Percentiles rank a stretch among this genome's conserved stretches.
phyloP scores from a whole-genome alignment of 1,140 invertebrate species.

The Temnothorax nylanderi region DNA sequence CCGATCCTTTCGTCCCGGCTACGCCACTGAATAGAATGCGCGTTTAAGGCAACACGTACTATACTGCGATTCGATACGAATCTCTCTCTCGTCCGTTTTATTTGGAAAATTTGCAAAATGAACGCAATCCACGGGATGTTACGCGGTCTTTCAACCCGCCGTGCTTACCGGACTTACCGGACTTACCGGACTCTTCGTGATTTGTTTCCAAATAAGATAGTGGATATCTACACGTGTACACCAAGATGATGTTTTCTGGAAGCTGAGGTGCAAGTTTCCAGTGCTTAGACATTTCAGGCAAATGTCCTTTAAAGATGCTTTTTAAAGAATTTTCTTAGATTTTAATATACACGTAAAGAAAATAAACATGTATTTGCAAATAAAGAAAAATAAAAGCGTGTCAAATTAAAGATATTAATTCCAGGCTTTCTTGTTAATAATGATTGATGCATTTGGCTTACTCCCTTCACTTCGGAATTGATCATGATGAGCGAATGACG shows the following conservation, averaged over 20 bases:
- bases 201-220: slow-evolving; percentile 65
- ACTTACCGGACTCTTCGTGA: slow-evolving; percentile 62
- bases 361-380: not conserved
- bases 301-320: not conserved
- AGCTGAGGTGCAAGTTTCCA: not conserved
- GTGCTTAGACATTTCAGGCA: not conserved
- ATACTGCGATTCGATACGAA: slow-evolving; percentile 43
- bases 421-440: not conserved
- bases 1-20: not conserved
- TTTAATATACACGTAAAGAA: not conserved
- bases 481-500: not conserved
- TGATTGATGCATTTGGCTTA: not conserved
- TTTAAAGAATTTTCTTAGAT: not conserved
- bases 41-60: slow-evolving; percentile 26
- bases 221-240: slow-evolving; percentile 16
- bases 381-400: not conserved
- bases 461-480: slow-evolving; percentile 1
- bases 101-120: slow-evolving; percentile 65
- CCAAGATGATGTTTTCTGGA: not conserved
- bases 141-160: slow-evolving; percentile 70
- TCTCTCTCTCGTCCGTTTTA: slow-evolving; percentile 38
- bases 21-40: slow-evolving; percentile 56
- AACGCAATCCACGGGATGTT: slow-evolving; percentile 71
- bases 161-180: slow-evolving; percentile 50
- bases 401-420: slow-evolving; percentile 6